Evolutionary conservation across 1,140 invertebrate species (phyloP).

Genomic region (Hestina assimilis): DNA sequence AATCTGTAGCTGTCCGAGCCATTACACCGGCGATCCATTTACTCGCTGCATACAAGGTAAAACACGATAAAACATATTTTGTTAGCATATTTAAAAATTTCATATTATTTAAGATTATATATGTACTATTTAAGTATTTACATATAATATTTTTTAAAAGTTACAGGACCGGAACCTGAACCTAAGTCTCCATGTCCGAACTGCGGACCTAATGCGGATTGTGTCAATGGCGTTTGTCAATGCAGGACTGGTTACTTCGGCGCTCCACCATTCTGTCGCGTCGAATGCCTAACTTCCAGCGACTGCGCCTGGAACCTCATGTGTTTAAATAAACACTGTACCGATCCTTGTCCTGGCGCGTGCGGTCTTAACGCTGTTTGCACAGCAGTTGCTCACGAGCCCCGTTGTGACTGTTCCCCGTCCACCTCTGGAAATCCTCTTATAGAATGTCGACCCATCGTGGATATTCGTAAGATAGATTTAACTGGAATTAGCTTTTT

Average conservation of each 20-base stretch:
- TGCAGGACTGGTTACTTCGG: conserved; percentile 82
- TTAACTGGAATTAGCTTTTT: conserved; percentile 63
- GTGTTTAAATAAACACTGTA: conserved; percentile 85
- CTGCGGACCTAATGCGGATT: conserved; percentile 84
- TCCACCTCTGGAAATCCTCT: conserved; percentile 80
- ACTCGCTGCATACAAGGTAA: conserved; percentile 82
- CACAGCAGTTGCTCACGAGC: conserved; percentile 86
- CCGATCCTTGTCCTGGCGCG: conserved; percentile 85
- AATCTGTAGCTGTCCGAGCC: conserved; percentile 84
- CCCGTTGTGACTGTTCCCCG: conserved; percentile 85
- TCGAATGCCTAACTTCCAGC: conserved; percentile 84
- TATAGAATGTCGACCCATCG: conserved; percentile 72
- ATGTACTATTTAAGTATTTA: conserved; percentile 1
- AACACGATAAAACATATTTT: no score
- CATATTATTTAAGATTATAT: background rate
- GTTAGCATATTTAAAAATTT: background rate
- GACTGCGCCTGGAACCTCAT: conserved; percentile 84
- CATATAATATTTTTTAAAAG: conserved; percentile 73
- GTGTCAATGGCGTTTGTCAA: conserved; percentile 80
- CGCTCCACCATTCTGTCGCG: conserved; percentile 83
- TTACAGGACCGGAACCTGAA: conserved; percentile 77
- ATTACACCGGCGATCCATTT: conserved; percentile 85
- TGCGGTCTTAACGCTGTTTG: conserved; percentile 85
- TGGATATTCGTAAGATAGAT: conserved; percentile 70
- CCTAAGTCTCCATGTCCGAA: conserved; percentile 78